phyloP scores from a whole-genome alignment of 2,113 vertebrate species.

The Datnioides undecimradiatus region DNA sequence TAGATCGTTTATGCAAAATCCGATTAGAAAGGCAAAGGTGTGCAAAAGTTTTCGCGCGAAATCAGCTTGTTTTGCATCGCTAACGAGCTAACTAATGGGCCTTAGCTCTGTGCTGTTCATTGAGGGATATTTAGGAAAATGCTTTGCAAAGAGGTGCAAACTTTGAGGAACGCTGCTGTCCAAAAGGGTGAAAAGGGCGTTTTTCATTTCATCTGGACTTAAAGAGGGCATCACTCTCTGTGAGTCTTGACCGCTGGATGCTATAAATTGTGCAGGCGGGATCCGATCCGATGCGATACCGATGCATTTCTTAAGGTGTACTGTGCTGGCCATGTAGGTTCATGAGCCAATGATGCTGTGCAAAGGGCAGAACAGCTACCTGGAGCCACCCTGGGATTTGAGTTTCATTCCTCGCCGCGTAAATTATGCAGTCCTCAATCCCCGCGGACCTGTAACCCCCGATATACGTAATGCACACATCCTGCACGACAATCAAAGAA shows the following conservation, averaged over 20 bases:
- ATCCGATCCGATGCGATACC: too few relatives aligned
- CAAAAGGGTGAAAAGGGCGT: too few relatives aligned
- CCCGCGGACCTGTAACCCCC: constrained; percentile 25
- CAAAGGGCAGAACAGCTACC: constrained; percentile 4
- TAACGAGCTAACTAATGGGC: too few relatives aligned
- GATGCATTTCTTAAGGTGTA: not conserved
- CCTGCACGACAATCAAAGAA: constrained; percentile 24
- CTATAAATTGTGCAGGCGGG: not conserved
- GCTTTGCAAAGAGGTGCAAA: too few relatives aligned
- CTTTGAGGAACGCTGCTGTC: too few relatives aligned
- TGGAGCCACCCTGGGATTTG: not conserved
- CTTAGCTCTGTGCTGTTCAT: too few relatives aligned
- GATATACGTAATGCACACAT: constrained; percentile 42
- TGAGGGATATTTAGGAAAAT: too few relatives aligned
- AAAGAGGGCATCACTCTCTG: not conserved
- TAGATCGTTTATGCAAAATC: too few relatives aligned
- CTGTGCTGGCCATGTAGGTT: not conserved
- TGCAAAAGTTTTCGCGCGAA: too few relatives aligned
- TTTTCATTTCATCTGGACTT: not conserved
- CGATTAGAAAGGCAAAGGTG: too few relatives aligned
- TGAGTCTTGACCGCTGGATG: not conserved
- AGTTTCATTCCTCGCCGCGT: not conserved
- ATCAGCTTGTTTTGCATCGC: too few relatives aligned
- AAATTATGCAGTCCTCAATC: constrained; percentile 40
- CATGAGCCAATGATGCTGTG: not conserved